Percentiles rank a stretch among this genome's conserved stretches.
Evolutionary conservation across 2,888 invertebrate genomes (phyloP).

Genomic region (Synanthedon tipuliformis): DNA sequence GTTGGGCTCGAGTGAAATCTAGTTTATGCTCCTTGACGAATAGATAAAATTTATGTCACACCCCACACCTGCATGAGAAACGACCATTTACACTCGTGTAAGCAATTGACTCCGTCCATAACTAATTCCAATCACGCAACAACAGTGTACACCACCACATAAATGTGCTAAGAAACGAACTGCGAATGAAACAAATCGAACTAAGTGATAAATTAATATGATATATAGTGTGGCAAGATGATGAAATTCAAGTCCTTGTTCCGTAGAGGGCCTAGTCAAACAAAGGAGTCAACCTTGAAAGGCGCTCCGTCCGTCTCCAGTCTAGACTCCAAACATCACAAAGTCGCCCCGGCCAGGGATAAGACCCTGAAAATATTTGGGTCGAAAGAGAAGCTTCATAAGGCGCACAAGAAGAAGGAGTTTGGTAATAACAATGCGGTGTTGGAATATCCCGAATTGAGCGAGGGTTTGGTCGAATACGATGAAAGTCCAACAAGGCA

Average conservation of each 20-base stretch:
- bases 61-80: not conserved
- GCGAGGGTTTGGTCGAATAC: conserved; percentile 41
- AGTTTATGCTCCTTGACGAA: not conserved
- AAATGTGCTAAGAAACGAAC: conserved; percentile 18
- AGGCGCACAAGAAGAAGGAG: conserved; percentile 57
- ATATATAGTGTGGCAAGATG: conserved; percentile 72
- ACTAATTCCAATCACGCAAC: conserved; percentile 25
- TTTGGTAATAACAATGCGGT: conserved; percentile 62
- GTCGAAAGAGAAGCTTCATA: conserved; percentile 65
- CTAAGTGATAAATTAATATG: conserved; percentile 48
- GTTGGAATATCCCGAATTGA: conserved; percentile 58
- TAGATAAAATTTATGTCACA: not conserved
- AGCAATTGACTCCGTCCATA: not conserved
- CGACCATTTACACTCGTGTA: not conserved
- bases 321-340: conserved; percentile 72
- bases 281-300: conserved; percentile 65
- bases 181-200: conserved; percentile 26
- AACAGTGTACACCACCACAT: conserved; percentile 14
- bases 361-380: conserved; percentile 64
- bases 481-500: conserved; percentile 45
- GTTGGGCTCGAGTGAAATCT: not conserved
- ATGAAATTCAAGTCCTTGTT: conserved; percentile 93
- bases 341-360: conserved; percentile 59
- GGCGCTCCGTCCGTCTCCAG: conserved; percentile 75
- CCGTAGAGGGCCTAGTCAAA: conserved; percentile 83